Base-by-base conservation (phyloP, 53 echinoderm and acorn worm genomes). In the Antedon mediterranea region DNA sequence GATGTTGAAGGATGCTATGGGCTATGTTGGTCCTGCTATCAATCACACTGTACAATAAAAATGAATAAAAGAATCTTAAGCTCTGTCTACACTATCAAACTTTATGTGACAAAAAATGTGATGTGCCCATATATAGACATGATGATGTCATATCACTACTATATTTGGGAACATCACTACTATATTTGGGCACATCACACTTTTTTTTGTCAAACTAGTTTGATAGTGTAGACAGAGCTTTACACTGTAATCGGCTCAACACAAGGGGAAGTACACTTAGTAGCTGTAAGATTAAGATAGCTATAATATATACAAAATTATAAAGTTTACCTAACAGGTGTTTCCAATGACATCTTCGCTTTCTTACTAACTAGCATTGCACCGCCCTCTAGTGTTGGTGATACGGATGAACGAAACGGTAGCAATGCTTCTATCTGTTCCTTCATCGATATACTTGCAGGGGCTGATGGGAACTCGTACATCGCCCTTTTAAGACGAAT, bases 381-480 rank as follows among this genome's bases (percentile, higher is more conserved):
- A 18, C 23, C 23, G 9, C 20, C 57, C 3, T 18, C 57, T 2
- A 18, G 71, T 31, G 72, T 75, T 5, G 33, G 71, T 27, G 73
- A 70, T 32, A 30, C 76, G 32, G 88, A 80, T 37, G 33, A n/a
- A 43, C 79, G 57, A 30, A 73, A 82, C 4, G 91, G 84, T 83
- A 86, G 86, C 77, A 95, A 80, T 32, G 79, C 79, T 71, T 78
- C 74, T 0, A 97, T 82, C 43, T 97, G 97, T 33, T 88, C 85
- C 15, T 79, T 71, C 0, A 82, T 37, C 26, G 78, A 82, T 9
- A 80, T 77, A 73, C 79, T 92, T 41, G 87, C 84, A 29, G 97
- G 97, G 15, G 85, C 97, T 0, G 92, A 89, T 28, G 97, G 97
- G 81, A 97, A 97, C 30, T 91, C 89, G 28, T 86, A 82, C 29